Evolutionary conservation across 2,797 vertebrate species (phyloP).

Genomic region (Carcharodon carcharias): DNA sequence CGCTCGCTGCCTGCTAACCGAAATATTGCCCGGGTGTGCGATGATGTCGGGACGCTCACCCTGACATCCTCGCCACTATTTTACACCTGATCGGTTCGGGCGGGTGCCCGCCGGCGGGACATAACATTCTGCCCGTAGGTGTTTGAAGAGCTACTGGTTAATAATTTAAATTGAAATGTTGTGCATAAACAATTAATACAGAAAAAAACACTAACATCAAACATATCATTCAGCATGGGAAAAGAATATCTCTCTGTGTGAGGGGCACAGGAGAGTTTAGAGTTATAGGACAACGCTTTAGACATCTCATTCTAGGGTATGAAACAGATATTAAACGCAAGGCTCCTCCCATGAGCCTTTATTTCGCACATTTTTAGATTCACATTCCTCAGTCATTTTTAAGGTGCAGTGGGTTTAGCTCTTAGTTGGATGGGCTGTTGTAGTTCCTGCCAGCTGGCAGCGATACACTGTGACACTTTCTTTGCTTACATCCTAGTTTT

Average conservation of each 20-base stretch:
- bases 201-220: neutral
- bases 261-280: neutral
- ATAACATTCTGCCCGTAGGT: neutral
- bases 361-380: neutral
- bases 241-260: neutral
- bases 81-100: too few species aligned
- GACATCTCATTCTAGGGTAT: neutral
- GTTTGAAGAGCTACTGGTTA: neutral
- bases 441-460: neutral
- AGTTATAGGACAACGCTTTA: neutral
- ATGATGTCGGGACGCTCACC: too few species aligned
- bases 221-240: neutral
- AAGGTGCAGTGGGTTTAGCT: neutral
- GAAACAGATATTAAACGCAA: neutral
- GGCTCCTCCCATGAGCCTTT: neutral
- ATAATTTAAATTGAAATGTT: neutral
- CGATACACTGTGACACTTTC: too few species aligned
- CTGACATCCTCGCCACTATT: too few species aligned
- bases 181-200: neutral
- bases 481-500: neutral
- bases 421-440: neutral
- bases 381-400: neutral
- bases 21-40: too few species aligned
- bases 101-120: too few species aligned
- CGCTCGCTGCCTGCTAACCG: too few species aligned